Evolutionary conservation across 2,797 vertebrate species (phyloP).

Genomic region (Lemur catta): DNA sequence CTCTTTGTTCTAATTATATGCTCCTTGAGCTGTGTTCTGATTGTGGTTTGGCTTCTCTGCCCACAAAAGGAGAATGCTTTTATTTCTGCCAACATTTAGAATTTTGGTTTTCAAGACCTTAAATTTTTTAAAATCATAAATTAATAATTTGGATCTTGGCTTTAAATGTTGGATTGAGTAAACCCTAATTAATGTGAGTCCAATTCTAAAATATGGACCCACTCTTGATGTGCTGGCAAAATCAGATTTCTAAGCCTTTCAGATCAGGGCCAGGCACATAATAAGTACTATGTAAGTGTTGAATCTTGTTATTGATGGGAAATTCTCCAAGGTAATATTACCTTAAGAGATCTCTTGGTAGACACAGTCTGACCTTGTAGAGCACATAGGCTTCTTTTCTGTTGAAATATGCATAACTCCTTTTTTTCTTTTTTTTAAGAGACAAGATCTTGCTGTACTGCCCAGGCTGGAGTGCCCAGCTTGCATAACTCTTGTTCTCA

Average conservation of each 20-base stretch:
- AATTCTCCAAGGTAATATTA: neutral
- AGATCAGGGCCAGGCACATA: neutral
- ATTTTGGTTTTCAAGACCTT: constrained; percentile 7
- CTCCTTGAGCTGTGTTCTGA: neutral
- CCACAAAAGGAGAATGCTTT: neutral
- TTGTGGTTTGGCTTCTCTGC: constrained; percentile 31
- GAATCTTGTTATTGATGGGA: neutral
- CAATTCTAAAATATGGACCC: constrained; percentile 31
- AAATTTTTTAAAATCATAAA: neutral
- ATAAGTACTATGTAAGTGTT: neutral
- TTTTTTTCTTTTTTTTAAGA: neutral
- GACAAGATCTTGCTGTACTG: neutral
- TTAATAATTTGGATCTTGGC: constrained; percentile 10
- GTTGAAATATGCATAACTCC: neutral
- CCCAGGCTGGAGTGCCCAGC: neutral
- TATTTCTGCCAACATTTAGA: neutral
- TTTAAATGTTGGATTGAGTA: constrained; percentile 26
- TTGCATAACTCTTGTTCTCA: neutral
- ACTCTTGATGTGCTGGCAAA: neutral
- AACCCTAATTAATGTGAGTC: neutral
- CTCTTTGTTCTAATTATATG: neutral
- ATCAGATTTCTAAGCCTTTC: constrained; percentile 13
- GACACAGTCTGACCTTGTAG: neutral
- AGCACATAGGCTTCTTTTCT: neutral
- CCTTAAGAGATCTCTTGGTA: neutral